Percentiles rank a stretch among this genome's conserved stretches.
Conservation (phyloP, 2,113 vertebrate genomes). For the Ornithorhynchus anatinus region DNA sequence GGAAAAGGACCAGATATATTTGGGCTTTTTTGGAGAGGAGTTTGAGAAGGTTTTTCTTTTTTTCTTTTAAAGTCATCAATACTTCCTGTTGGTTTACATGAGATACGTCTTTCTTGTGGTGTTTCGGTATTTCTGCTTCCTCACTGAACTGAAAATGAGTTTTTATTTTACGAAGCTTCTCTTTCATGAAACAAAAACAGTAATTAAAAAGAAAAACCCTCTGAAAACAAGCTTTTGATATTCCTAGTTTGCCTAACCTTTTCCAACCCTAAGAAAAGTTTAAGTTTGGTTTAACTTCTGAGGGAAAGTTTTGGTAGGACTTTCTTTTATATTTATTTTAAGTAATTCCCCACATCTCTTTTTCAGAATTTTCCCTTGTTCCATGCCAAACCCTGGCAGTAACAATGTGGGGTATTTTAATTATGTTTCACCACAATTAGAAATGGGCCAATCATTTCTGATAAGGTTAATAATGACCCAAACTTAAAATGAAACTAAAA, state of each 20-base stretch:
- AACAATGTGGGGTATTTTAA: constrained; percentile 21
- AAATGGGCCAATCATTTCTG: not conserved
- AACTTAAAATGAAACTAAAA: not conserved
- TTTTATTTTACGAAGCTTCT: constrained; percentile 53
- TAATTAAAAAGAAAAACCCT: constrained; percentile 62
- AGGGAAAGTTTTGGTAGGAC: constrained; percentile 50
- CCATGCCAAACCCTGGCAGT: constrained; percentile 41
- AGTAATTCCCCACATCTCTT: constrained; percentile 50
- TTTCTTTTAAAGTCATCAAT: not conserved
- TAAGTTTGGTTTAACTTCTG: constrained; percentile 40
- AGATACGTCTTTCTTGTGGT: constrained; percentile 5
- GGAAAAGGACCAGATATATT: constrained; percentile 44
- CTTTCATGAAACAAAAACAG: constrained; percentile 65
- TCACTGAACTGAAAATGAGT: not conserved
- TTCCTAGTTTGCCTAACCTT: constrained; percentile 57
- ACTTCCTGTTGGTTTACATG: not conserved
- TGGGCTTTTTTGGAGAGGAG: constrained; percentile 31
- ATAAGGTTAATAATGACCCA: not conserved
- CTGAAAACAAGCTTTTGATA: constrained; percentile 61
- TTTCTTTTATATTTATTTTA: constrained; percentile 67
- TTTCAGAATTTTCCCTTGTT: constrained; percentile 41
- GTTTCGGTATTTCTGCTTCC: constrained; percentile 19
- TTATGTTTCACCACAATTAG: constrained; percentile 21
- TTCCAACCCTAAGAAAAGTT: constrained; percentile 62
- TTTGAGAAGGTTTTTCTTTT: constrained; percentile 47